These are phyloP conservation scores for Todiramphus saurophagus DNA, from an alignment of 2,113 vertebrate genomes.

Conservation along the genomic window DNA sequence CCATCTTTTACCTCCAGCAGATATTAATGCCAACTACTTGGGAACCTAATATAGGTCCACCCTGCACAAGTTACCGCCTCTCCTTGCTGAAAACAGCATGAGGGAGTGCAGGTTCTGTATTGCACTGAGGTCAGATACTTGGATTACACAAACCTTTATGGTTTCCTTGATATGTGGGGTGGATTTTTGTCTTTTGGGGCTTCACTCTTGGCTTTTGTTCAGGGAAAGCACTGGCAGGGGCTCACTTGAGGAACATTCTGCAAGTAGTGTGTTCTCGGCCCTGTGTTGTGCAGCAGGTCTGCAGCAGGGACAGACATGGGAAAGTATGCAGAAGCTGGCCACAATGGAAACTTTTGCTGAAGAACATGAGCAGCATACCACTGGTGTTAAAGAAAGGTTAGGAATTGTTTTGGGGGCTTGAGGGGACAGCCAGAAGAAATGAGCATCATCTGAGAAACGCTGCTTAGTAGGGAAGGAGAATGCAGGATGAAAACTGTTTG, in stretches of 20 bases:
- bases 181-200: not conserved
- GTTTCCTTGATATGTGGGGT: not conserved
- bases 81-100: not conserved
- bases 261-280: not conserved
- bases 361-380: not conserved
- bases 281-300: not conserved
- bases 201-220: not conserved
- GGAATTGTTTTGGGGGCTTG: not conserved
- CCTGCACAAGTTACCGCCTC: not conserved
- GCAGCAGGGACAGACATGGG: not conserved
- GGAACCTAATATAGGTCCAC: not conserved
- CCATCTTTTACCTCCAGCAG: not conserved
- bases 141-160: not conserved
- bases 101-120: not conserved
- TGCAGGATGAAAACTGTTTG: not conserved
- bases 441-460: not conserved
- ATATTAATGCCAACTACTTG: not conserved
- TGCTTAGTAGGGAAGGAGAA: not conserved
- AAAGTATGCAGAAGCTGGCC: not conserved
- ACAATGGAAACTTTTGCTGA: not conserved
- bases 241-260: not conserved
- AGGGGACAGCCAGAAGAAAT: not conserved
- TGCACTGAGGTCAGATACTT: not conserved
- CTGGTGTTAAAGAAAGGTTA: not conserved
- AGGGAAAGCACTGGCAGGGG: not conserved